phyloP scores from a whole-genome alignment of 2,888 invertebrate species.

The Selenia dentaria region DNA sequence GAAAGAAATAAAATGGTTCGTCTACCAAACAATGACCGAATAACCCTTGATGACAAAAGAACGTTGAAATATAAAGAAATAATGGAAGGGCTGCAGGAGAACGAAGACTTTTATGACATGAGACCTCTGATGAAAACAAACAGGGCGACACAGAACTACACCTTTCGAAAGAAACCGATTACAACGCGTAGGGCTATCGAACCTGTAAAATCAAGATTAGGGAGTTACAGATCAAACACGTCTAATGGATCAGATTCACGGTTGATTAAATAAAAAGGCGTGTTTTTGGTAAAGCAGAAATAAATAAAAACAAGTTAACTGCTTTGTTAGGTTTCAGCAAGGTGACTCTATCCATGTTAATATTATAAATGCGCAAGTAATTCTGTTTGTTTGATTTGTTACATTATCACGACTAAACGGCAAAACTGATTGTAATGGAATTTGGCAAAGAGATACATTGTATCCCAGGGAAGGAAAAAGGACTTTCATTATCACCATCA shows the following conservation, averaged over 20 bases:
- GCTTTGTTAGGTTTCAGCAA: too few relatives aligned
- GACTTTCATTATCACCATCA: too few relatives aligned
- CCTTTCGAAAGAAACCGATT: constrained; percentile 36
- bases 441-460: too few relatives aligned
- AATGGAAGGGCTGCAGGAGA: constrained; percentile 59
- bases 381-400: too few relatives aligned
- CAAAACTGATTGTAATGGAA: too few relatives aligned
- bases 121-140: constrained; percentile 56
- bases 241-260: constrained; percentile 1
- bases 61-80: constrained; percentile 65
- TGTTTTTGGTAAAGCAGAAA: too few relatives aligned
- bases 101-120: constrained; percentile 56
- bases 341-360: too few relatives aligned
- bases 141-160: constrained; percentile 63
- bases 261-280: neutral
- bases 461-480: too few relatives aligned
- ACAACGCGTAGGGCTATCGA: neutral
- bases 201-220: neutral
- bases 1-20: constrained; percentile 35
- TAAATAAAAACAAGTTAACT: too few relatives aligned
- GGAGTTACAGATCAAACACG: constrained; percentile 1
- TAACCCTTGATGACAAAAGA: constrained; percentile 49
- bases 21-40: constrained; percentile 17
- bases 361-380: too few relatives aligned
- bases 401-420: too few relatives aligned